Conservation (phyloP, 2,113 vertebrate genomes). For the Galeopterus variegatus region DNA sequence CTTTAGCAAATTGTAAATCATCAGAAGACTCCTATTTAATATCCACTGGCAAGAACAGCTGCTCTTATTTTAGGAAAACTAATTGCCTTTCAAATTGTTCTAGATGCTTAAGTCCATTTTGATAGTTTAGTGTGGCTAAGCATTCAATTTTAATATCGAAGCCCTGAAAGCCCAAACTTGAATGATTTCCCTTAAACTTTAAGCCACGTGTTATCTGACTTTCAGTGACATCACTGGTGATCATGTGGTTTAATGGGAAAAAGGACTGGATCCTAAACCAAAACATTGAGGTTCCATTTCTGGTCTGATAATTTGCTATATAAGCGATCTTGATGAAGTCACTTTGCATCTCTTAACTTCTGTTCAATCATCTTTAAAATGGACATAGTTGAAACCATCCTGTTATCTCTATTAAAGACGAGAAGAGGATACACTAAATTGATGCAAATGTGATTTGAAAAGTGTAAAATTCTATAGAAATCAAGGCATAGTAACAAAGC, state of each 20-base stretch:
- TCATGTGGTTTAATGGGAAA: not conserved
- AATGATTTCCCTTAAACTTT: constrained; percentile 35
- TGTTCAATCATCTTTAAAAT: constrained; percentile 1
- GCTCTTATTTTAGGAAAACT: constrained; percentile 79
- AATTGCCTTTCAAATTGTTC: constrained; percentile 78
- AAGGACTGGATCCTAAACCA: not conserved
- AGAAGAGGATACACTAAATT: not conserved
- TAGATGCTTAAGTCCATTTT: constrained; percentile 71
- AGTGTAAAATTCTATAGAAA: not conserved
- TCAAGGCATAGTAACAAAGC: not conserved
- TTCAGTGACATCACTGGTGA: not conserved
- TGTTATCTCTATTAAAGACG: constrained; percentile 51
- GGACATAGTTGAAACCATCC: not conserved
- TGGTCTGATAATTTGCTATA: not conserved
- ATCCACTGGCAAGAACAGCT: constrained; percentile 78
- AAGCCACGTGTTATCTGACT: not conserved
- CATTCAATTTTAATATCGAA: constrained; percentile 35
- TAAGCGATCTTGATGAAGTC: not conserved
- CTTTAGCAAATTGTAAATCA: constrained; percentile 72
- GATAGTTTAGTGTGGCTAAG: constrained; percentile 57
- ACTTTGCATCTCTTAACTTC: not conserved
- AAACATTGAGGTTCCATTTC: not conserved
- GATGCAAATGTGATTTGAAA: not conserved
- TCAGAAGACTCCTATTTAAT: constrained; percentile 68
- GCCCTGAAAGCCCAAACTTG: not conserved